These are phyloP conservation scores for Protobothrops flavoviridis DNA, from an alignment of 2,113 vertebrate species.

Conservation along the genomic window DNA sequence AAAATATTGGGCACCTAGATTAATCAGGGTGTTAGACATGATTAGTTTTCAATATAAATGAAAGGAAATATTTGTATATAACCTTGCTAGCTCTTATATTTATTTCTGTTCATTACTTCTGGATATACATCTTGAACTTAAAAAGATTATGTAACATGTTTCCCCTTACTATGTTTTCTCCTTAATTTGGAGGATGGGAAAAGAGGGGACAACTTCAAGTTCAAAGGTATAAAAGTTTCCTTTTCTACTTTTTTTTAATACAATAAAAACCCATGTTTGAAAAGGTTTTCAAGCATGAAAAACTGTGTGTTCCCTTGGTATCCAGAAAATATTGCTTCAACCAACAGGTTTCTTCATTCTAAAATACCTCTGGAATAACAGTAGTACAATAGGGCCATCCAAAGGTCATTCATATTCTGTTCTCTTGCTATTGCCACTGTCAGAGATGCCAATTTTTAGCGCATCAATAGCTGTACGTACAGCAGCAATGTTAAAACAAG, in stretches of 20 bases:
- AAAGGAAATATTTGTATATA: neutral
- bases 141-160: neutral
- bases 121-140: neutral
- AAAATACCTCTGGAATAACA: neutral
- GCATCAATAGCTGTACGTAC: neutral
- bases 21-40: neutral
- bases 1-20: neutral
- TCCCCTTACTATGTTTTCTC: neutral
- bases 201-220: neutral
- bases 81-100: neutral
- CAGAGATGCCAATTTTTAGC: neutral
- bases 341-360: neutral
- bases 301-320: neutral
- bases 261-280: neutral
- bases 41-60: neutral
- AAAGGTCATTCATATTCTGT: neutral
- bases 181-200: neutral
- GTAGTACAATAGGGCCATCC: neutral
- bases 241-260: neutral
- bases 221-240: neutral
- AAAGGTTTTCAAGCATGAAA: neutral
- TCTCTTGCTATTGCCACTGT: neutral
- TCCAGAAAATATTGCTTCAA: neutral
- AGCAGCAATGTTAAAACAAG: neutral
- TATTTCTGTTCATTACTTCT: neutral